phyloP scores from a whole-genome alignment of 2,113 vertebrate species.

The Muntiacus reevesi region DNA sequence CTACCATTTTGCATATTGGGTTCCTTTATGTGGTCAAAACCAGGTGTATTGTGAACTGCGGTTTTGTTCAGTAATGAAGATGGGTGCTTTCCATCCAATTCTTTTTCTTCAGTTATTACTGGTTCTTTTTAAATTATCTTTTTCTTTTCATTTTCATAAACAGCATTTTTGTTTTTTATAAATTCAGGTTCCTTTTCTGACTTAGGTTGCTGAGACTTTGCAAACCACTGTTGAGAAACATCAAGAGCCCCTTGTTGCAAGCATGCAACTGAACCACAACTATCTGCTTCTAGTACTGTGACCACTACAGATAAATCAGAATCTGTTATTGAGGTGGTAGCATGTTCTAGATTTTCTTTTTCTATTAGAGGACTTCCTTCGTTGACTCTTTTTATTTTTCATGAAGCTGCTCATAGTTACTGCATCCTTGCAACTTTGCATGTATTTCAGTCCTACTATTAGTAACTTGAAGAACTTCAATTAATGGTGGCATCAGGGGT shows the following conservation, averaged over 20 bases:
- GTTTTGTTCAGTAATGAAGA: neutral
- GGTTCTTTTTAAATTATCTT: neutral
- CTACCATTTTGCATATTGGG: constrained; percentile 79
- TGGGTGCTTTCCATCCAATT: constrained; percentile 54
- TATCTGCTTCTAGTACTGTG: constrained; percentile 46
- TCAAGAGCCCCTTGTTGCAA: constrained; percentile 40
- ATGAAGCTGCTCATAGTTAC: neutral
- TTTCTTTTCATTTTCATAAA: neutral
- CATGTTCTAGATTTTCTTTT: neutral
- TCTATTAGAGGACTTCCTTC: neutral
- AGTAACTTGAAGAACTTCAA: constrained; percentile 80
- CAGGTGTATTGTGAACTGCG: neutral
- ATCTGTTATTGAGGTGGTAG: neutral
- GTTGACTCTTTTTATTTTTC: constrained; percentile 4
- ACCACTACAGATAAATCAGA: neutral
- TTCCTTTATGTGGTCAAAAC: constrained; percentile 76
- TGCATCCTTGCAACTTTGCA: constrained; percentile 68
- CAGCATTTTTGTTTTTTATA: neutral
- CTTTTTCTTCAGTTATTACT: neutral
- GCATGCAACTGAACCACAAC: constrained; percentile 42
- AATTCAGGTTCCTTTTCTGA: constrained; percentile 43
- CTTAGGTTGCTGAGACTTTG: neutral
- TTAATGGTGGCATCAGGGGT: constrained; percentile 55
- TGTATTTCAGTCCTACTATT: constrained; percentile 80
- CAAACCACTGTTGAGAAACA: neutral